Conservation (phyloP, 2,888 invertebrate genomes). For the Pristionchus japonicus region DNA sequence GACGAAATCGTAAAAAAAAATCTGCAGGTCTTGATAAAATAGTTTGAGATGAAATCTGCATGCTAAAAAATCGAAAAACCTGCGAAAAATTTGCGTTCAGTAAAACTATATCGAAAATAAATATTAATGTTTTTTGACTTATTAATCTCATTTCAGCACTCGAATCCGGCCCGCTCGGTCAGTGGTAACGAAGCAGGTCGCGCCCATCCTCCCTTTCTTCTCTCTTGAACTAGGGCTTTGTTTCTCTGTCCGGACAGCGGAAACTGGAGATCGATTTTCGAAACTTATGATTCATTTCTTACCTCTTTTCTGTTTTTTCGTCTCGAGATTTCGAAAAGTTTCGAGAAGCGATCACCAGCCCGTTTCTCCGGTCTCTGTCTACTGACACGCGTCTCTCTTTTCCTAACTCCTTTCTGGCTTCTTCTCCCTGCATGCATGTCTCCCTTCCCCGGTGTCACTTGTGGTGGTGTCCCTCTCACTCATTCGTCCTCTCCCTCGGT, state of each 20-base stretch:
- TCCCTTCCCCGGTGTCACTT: not conserved
- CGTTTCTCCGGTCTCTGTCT: conserved; percentile 5
- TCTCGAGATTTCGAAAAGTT: not conserved
- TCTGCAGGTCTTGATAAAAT: too few relatives aligned
- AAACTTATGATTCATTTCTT: too few relatives aligned
- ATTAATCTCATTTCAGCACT: conserved; percentile 67
- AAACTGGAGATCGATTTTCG: too few relatives aligned
- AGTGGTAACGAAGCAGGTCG: conserved; percentile 63
- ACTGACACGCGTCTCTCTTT: conserved; percentile 28
- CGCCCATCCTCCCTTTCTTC: conserved; percentile 38
- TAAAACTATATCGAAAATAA: not conserved
- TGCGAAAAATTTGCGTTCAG: too few relatives aligned
- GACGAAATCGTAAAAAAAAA: too few relatives aligned
- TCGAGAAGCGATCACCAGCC: not conserved
- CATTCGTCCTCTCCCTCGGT: conserved; percentile 10
- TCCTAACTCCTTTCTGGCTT: conserved; percentile 9
- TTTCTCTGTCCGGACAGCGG: not conserved
- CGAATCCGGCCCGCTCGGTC: conserved; percentile 74
- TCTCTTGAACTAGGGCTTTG: conserved; percentile 1
- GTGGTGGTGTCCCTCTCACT: conserved; percentile 1
- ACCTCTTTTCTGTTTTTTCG: too few relatives aligned
- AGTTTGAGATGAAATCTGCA: too few relatives aligned
- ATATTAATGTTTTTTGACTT: not conserved
- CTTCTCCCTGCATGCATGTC: conserved; percentile 14
- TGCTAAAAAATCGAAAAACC: too few relatives aligned